Percentiles rank a stretch among this genome's conserved stretches.
Conservation (phyloP, 2,888 invertebrate species). For the Tenthredo notha region DNA sequence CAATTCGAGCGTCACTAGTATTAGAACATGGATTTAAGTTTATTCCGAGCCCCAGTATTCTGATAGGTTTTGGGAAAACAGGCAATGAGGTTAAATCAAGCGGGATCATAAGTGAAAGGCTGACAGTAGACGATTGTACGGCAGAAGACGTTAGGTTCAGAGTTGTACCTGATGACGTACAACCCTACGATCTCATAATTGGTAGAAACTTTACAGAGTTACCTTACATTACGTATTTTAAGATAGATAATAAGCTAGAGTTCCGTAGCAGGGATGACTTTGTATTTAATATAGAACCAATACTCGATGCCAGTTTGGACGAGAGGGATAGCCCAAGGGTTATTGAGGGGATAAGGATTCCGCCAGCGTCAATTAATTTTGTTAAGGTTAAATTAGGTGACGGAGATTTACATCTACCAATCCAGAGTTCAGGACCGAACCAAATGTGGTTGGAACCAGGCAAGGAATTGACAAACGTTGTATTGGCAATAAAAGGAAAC, state of each 20-base stretch:
- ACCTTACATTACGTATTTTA: constrained; percentile 57
- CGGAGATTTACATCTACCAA: neutral
- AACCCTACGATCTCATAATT: constrained; percentile 61
- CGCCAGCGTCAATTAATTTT: constrained; percentile 54
- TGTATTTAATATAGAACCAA: neutral
- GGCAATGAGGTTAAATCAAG: constrained; percentile 52
- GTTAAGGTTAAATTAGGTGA: neutral
- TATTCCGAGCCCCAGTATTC: constrained; percentile 4
- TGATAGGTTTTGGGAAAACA: constrained; percentile 55
- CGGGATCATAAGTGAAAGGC: constrained; percentile 45
- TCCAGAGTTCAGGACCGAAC: neutral
- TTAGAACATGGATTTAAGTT: neutral
- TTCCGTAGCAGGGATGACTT: neutral
- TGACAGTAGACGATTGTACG: constrained; percentile 58
- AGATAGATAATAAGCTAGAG: constrained; percentile 54
- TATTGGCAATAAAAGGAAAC: neutral
- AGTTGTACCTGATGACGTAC: constrained; percentile 62
- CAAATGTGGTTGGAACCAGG: neutral
- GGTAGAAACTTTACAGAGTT: constrained; percentile 61
- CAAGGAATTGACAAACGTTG: neutral
- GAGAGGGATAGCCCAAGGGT: neutral
- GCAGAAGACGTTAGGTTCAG: constrained; percentile 57
- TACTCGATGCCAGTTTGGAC: neutral
- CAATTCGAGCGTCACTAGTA: constrained; percentile 46
- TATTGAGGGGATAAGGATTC: neutral